These are phyloP conservation scores for Peromyscus maniculatus DNA, from an alignment of 2,113 vertebrate genomes.

Conservation along the genomic window DNA sequence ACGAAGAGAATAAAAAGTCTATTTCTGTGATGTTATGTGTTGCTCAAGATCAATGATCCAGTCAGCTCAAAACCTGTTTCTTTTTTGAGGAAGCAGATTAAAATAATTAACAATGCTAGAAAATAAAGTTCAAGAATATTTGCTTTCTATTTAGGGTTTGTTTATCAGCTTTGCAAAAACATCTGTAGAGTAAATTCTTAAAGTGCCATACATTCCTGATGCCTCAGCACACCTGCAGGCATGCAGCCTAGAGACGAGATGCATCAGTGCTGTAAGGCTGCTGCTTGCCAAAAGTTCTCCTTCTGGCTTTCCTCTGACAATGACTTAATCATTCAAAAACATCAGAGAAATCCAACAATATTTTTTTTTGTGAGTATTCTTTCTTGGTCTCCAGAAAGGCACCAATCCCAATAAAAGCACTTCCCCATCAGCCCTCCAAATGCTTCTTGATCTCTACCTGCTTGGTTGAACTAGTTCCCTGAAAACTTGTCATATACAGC, in stretches of 20 bases:
- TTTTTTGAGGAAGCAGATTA: not conserved
- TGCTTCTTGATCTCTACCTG: not conserved
- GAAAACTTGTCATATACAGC: not conserved
- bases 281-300: not conserved
- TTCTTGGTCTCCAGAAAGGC: not conserved
- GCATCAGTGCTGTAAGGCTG: not conserved
- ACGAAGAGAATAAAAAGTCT: not conserved
- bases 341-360: not conserved
- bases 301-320: not conserved
- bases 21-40: not conserved
- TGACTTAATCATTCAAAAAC: not conserved
- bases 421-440: not conserved
- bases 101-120: constrained; percentile 26
- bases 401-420: not conserved
- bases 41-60: not conserved
- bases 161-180: constrained; percentile 7
- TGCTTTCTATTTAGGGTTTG: not conserved
- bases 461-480: not conserved
- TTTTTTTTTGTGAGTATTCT: not conserved
- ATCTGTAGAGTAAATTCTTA: not conserved
- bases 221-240: not conserved
- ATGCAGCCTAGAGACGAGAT: not conserved
- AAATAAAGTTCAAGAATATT: constrained; percentile 24
- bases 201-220: not conserved
- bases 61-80: not conserved